Evolutionary conservation across 1,140 invertebrate species (phyloP), one percentile per base, ranked within the genome.

Genomic region (Caligus rogercresseyi): DNA sequence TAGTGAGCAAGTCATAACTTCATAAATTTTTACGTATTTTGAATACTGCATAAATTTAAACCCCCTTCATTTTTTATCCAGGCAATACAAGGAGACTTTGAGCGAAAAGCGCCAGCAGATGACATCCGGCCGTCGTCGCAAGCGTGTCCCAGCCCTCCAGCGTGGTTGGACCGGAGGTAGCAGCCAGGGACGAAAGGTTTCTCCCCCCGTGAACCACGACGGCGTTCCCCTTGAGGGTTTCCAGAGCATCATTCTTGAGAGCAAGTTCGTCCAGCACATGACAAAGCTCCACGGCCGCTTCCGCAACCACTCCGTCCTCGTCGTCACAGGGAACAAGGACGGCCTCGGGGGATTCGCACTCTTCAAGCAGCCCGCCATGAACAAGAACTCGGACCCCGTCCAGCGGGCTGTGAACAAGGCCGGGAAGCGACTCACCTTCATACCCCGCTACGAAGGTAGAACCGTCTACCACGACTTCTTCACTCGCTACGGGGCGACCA

Each of bases 381-480:
- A 57, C 43, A 59, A 64, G 3, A 74, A 77, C 4, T 78, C 71
- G 70, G 73, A 79, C 7, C 81, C 83, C 21, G 56, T 89, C 13
- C 77, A 78, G 61, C 80, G 79, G 74, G 86, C 87, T 0, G 92
- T 84, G 72, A 93, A 92, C 74, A 80, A 82, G 65, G 86, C 92
- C 54, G 86, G 80, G 1, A 84, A 88, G 70, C 85, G 83, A 73
- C 72, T 96, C n/a, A 82, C 90, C 70, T 83, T 83, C 69, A 79
- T 95, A 69, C 78, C 86, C 66, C 75, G 85, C 67, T 89, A 83
- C 70, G 81, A 92, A 58, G 77, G 83, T 54, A 86, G 89, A 68
- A 95, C 90, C 69, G 87, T 94, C 1, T 83, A 79, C 68, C 90
- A 97, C 69, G 86, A 97, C 70, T 97, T 98, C 72, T 89, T 79